Percentiles rank a stretch among this genome's conserved stretches.
Conservation (phyloP, 2,797 vertebrate species). For the Holocentrus rufus region DNA sequence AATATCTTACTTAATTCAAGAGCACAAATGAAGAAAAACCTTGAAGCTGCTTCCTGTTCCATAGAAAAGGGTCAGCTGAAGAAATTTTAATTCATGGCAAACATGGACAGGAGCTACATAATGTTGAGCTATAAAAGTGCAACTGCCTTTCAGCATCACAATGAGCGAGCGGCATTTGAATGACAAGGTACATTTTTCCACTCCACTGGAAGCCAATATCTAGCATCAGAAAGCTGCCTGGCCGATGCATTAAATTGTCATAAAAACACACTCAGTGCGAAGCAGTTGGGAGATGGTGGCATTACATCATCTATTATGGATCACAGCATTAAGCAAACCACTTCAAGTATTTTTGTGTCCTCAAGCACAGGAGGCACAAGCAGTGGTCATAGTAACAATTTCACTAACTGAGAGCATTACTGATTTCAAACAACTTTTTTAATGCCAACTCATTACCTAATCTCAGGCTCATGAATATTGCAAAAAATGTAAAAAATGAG, state of each 20-base stretch:
- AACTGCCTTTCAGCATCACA: not conserved
- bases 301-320: slow-evolving; percentile 7
- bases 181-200: not conserved
- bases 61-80: not conserved
- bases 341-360: slow-evolving; percentile 2
- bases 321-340: slow-evolving; percentile 1
- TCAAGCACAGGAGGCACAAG: not conserved
- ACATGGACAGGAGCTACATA: not conserved
- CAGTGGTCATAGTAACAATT: not conserved
- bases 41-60: not conserved
- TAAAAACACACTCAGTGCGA: slow-evolving; percentile 5
- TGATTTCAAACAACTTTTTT: slow-evolving; percentile 18
- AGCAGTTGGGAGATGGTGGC: not conserved
- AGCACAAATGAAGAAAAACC: not conserved
- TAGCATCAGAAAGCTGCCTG: not conserved
- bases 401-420: not conserved
- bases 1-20: not conserved
- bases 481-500: slow-evolving; percentile 14
- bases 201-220: slow-evolving; percentile 3
- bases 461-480: slow-evolving; percentile 26
- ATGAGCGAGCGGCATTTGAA: slow-evolving; percentile 10
- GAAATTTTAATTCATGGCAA: slow-evolving; percentile 1
- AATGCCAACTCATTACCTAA: slow-evolving; percentile 15
- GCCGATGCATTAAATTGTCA: not conserved
- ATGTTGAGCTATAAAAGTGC: not conserved